Evolutionary conservation across 2,888 invertebrate species (phyloP).

Genomic region (Plagiodera versicolora): DNA sequence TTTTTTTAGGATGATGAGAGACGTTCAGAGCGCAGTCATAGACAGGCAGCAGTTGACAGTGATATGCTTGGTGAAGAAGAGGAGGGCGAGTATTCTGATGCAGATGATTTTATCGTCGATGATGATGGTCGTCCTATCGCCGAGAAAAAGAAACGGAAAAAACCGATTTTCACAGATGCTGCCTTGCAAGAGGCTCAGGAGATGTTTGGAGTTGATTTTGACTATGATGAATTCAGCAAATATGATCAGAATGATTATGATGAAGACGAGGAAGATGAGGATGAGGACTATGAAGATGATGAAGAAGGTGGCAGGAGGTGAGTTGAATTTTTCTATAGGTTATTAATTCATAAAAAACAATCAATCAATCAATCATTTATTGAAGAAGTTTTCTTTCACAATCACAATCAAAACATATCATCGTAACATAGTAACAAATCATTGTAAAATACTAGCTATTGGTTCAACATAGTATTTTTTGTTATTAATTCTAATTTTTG

Average conservation of each 20-base stretch:
- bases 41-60: constrained; percentile 64
- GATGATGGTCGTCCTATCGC: constrained; percentile 89
- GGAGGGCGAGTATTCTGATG: constrained; percentile 81
- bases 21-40: constrained; percentile 70
- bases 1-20: constrained; percentile 72
- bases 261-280: constrained; percentile 79
- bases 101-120: constrained; percentile 97
- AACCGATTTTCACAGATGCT: constrained; percentile 83
- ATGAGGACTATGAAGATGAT: constrained; percentile 73
- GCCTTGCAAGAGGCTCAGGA: constrained; percentile 97
- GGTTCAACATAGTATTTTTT: neutral
- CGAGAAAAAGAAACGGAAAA: constrained; percentile 76
- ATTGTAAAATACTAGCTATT: too few species aligned
- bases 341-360: too few species aligned
- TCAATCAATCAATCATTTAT: too few species aligned
- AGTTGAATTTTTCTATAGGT: too few species aligned
- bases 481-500: neutral
- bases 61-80: constrained; percentile 69
- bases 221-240: constrained; percentile 87
- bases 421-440: too few species aligned
- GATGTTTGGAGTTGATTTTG: constrained; percentile 99
- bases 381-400: too few species aligned
- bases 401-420: too few species aligned
- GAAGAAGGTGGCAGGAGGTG: constrained; percentile 58
- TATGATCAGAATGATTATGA: constrained; percentile 86